Conservation (phyloP, 2,888 invertebrate species). For the Dasysyrphus tricinctus region DNA sequence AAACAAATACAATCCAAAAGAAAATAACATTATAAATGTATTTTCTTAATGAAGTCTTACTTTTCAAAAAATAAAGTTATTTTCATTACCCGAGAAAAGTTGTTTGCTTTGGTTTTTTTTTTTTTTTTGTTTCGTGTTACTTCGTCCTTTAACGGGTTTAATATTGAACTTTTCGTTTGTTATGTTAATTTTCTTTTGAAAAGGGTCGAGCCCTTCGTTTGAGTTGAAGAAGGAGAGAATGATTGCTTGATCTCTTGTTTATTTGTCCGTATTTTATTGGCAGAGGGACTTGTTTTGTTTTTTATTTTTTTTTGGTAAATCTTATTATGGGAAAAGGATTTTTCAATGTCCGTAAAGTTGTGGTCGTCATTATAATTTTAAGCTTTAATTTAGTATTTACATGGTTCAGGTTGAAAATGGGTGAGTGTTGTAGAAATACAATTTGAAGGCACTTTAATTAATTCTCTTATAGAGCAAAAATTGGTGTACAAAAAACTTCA, state of each 20-base stretch:
- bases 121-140: background rate
- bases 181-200: conserved; percentile 1
- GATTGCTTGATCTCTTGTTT: background rate
- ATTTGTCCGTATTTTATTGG: background rate
- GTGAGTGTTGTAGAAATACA: too few species aligned
- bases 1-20: background rate
- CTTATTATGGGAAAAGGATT: background rate
- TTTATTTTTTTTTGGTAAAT: background rate
- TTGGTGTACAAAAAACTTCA: too few species aligned
- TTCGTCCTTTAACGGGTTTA: background rate
- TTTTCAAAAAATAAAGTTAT: conserved; percentile 2
- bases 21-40: conserved; percentile 1
- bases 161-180: background rate
- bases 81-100: conserved; percentile 4
- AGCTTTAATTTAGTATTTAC: too few species aligned
- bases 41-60: conserved; percentile 20
- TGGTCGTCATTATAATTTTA: too few species aligned
- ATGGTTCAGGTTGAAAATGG: too few species aligned
- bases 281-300: background rate
- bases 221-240: background rate
- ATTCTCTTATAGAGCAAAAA: too few species aligned
- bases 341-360: too few species aligned
- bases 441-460: too few species aligned
- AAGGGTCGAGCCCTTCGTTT: background rate
- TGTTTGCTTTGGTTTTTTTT: background rate